These are phyloP conservation scores for Cephalophus harveyi DNA, from an alignment of 2,113 vertebrate species.

Conservation along the genomic window DNA sequence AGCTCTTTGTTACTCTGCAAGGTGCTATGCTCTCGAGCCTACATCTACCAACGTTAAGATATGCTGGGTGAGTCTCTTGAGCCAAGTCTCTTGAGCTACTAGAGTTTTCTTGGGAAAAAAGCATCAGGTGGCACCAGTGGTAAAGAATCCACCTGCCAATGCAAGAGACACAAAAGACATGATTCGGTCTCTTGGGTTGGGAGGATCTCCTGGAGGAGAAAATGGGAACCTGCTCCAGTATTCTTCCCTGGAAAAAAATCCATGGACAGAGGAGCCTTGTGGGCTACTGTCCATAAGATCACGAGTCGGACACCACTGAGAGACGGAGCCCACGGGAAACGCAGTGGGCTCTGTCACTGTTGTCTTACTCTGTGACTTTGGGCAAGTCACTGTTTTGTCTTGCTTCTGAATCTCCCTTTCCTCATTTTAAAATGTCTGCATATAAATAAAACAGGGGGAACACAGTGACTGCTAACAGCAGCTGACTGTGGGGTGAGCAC, in stretches of 20 bases:
- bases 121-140: background rate
- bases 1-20: background rate
- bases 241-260: background rate
- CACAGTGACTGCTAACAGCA: background rate
- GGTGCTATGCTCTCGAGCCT: background rate
- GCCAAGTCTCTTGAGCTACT: background rate
- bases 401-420: background rate
- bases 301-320: background rate
- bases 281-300: background rate
- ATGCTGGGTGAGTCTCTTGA: background rate
- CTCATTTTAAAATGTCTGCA: background rate
- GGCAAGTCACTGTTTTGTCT: background rate
- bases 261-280: background rate
- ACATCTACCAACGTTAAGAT: background rate
- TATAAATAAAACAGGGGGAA: background rate
- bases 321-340: fast-evolving
- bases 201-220: background rate
- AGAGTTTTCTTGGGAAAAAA: background rate
- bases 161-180: background rate
- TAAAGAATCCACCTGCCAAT: background rate
- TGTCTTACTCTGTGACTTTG: background rate
- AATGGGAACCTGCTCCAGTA: background rate
- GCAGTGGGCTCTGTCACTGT: background rate
- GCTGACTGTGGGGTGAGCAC: background rate
- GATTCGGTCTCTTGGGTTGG: fast-evolving